Evolutionary conservation across 2,797 vertebrate species (phyloP), one percentile per base, ranked within the genome.

Genomic region (Coregonus suidteri): DNA sequence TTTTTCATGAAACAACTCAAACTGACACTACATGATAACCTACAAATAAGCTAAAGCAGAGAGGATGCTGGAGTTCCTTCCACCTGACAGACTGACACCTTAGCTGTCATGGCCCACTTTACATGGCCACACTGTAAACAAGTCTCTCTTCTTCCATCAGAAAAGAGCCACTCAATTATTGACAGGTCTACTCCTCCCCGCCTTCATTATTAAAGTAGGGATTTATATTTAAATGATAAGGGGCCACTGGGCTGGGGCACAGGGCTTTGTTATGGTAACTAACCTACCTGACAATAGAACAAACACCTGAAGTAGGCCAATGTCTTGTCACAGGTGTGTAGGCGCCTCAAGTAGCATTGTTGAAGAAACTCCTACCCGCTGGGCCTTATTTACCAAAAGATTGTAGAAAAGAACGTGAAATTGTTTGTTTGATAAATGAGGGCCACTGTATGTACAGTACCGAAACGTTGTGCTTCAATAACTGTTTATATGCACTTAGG

Each of bases 111-210:
- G 84, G 77, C 86, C 81, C 84, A 82, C 86, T 90, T 88, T 78
- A 86, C 54, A 56, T 14, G n/a, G 54, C 83, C 75, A 75, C 79
- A 76, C 88, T 88, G 91, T 88, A 92, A 93, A 90, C 81, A 90
- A 90, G 91, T 76, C 86, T 75, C 81, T 78, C 47, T 93, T 91
- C 90, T 95, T 92, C 84, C 89, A 92, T 91, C 86, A 91, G 91
- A 93, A 94, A 88, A 91, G 82, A 87, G 79, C 37, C 85, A 84
- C 90, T 96, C 93, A 95, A 96, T 96, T 95, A 95, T 96, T 95
- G 93, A 95, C 91, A 80, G 90, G 88, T 83, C 85, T 88, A 89
- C 93, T 93, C 93, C 90, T 88, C 88, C 88, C 84, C 71, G 0
- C 3, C 83, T 96, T 77, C 91, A 94, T 96, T 95, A 95, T 96